Percentiles rank a stretch among this genome's conserved stretches.
Conservation (phyloP, 2,888 invertebrate genomes). For the Diadromus collaris region DNA sequence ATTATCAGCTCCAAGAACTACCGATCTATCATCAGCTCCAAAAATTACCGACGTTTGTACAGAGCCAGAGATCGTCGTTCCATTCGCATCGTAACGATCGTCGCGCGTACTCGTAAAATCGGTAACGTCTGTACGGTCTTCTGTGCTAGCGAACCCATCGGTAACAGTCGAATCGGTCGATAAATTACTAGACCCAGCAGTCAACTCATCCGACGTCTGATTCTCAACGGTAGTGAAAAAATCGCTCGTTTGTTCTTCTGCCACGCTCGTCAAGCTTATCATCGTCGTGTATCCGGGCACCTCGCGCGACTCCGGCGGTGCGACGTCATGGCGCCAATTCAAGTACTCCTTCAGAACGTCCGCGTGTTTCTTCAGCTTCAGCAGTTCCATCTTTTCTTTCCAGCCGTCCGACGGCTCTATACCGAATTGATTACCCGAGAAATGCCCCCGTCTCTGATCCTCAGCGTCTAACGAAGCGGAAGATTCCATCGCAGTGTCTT, state of each 20-base stretch:
- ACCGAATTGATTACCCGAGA: conserved; percentile 15
- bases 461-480: not conserved
- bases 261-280: conserved; percentile 37
- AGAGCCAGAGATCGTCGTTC: not conserved
- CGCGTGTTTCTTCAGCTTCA: conserved; percentile 64
- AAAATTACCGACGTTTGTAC: not conserved
- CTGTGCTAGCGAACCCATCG: not conserved
- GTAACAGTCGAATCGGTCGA: conserved; percentile 10
- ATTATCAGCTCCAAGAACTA: too few relatives aligned
- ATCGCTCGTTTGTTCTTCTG: not conserved
- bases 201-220: not conserved
- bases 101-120: not conserved
- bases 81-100: not conserved
- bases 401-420: conserved; percentile 54
- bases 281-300: conserved; percentile 49
- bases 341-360: conserved; percentile 64
- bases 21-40: too few relatives aligned
- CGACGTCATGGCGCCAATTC: conserved; percentile 60
- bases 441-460: not conserved
- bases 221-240: not conserved
- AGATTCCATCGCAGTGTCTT: not conserved
- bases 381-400: conserved; percentile 63
- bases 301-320: conserved; percentile 33
- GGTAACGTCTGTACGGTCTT: not conserved
- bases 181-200: not conserved